A percentile compares a stretch with the other conserved stretches of the same genome.
These are phyloP conservation scores for Trichogramma dendrolimi DNA, from an alignment of 2,888 invertebrate species.

Conservation along the genomic window DNA sequence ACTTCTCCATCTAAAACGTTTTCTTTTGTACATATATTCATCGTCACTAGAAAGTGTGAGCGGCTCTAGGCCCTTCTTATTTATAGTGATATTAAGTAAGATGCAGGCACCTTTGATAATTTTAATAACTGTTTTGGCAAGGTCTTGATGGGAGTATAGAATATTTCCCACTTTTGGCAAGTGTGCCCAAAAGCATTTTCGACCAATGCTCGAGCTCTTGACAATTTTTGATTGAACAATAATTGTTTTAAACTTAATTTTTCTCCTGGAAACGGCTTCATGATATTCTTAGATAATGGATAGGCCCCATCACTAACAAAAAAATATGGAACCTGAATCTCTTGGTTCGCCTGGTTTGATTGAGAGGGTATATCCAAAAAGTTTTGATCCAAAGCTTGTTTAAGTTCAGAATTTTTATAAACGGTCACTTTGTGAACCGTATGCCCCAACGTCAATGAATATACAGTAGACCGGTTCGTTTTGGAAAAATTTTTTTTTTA, in stretches of 20 bases:
- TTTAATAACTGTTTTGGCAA: too few species aligned
- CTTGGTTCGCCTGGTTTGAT: slow-evolving; percentile 9
- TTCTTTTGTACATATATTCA: too few species aligned
- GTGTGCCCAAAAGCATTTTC: slow-evolving; percentile 10
- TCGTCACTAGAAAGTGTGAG: too few species aligned
- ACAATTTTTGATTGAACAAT: slow-evolving; percentile 15
- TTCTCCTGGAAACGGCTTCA: slow-evolving; percentile 18
- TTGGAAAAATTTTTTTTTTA: too few species aligned
- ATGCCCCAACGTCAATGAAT: too few species aligned
- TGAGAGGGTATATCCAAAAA: slow-evolving; percentile 3
- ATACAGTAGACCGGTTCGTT: too few species aligned
- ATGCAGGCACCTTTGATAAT: too few species aligned
- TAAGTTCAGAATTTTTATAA: slow-evolving; percentile 16
- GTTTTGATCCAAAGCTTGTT: slow-evolving; percentile 4
- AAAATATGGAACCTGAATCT: slow-evolving; percentile 15
- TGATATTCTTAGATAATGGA: slow-evolving; percentile 8
- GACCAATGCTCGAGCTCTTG: slow-evolving; percentile 6
- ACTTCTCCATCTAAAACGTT: too few species aligned
- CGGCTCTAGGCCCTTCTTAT: too few species aligned
- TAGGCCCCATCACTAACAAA: slow-evolving; percentile 16
- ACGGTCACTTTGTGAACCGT: too few species aligned
- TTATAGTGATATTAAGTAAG: too few species aligned
- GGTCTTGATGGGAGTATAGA: slow-evolving; percentile 14
- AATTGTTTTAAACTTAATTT: too few species aligned
- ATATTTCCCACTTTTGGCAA: slow-evolving; percentile 12